Evolutionary conservation across 2,797 vertebrate genomes (phyloP).

Genomic region (Pangasius djambal): DNA sequence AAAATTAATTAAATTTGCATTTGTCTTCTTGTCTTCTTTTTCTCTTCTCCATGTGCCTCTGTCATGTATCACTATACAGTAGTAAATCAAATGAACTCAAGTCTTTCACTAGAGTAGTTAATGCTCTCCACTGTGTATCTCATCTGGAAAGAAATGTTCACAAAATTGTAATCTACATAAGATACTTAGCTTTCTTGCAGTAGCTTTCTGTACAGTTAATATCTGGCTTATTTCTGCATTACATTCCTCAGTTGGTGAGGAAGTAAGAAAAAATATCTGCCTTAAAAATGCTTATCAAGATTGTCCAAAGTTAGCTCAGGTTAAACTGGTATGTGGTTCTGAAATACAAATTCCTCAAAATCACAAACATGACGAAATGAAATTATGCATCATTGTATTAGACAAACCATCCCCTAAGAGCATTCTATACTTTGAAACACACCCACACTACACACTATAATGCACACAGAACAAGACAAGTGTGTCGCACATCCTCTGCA

Average conservation of each 20-base stretch:
- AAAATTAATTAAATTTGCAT: background rate
- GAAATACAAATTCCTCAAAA: background rate
- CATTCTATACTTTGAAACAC: background rate
- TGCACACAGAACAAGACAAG: background rate
- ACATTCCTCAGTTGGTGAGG: background rate
- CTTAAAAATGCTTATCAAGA: background rate
- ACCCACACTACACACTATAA: constrained; percentile 3
- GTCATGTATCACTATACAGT: background rate
- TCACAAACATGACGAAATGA: background rate
- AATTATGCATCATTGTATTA: background rate
- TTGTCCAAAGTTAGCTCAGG: background rate
- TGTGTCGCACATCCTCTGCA: background rate
- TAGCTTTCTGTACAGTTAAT: background rate
- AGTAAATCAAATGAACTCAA: background rate
- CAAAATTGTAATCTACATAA: background rate
- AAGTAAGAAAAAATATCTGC: background rate
- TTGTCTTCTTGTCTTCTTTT: background rate
- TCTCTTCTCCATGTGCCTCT: background rate
- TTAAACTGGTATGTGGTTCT: background rate
- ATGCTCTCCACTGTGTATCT: background rate
- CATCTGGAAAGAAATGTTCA: background rate
- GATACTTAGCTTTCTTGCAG: background rate
- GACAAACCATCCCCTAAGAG: background rate
- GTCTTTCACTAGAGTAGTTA: background rate
- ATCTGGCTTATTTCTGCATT: background rate